Evolutionary conservation across 1,140 invertebrate genomes (phyloP).

Genomic region (Bombus pyrosoma): DNA sequence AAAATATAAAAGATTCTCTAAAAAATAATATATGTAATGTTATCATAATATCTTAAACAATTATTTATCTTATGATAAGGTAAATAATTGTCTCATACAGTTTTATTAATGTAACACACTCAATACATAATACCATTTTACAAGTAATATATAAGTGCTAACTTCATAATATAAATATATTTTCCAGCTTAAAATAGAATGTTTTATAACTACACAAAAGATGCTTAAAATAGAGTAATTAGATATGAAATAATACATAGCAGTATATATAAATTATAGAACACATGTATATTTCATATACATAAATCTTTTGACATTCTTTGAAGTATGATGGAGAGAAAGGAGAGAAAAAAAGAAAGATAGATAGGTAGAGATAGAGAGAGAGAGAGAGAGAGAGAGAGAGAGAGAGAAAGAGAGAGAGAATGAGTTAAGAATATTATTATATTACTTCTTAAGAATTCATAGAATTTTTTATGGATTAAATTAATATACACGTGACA

Average conservation of each 20-base stretch:
- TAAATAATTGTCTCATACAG: conserved; percentile 8
- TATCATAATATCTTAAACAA: conserved; percentile 9
- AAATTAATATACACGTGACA: not conserved
- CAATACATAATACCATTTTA: conserved; percentile 38
- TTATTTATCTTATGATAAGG: not conserved
- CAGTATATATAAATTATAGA: conserved; percentile 1
- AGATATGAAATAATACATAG: conserved; percentile 10
- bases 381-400: too few species aligned
- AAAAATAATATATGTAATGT: not conserved
- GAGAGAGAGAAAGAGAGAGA: too few species aligned
- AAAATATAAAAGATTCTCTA: not conserved
- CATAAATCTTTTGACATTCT: not conserved
- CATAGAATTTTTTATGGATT: conserved; percentile 20
- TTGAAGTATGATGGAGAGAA: not conserved
- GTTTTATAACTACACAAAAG: conserved; percentile 22
- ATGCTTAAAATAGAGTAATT: conserved; percentile 17
- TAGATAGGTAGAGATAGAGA: too few species aligned
- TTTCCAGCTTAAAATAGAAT: conserved; percentile 37
- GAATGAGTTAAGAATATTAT: not conserved
- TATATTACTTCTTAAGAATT: not conserved
- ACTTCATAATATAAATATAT: conserved; percentile 13
- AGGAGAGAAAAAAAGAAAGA: too few species aligned
- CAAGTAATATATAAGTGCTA: conserved; percentile 22
- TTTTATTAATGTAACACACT: conserved; percentile 44
- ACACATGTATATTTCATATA: conserved; percentile 1